Conservation (phyloP, 2,797 vertebrate genomes). For the Podarcis lilfordi region DNA sequence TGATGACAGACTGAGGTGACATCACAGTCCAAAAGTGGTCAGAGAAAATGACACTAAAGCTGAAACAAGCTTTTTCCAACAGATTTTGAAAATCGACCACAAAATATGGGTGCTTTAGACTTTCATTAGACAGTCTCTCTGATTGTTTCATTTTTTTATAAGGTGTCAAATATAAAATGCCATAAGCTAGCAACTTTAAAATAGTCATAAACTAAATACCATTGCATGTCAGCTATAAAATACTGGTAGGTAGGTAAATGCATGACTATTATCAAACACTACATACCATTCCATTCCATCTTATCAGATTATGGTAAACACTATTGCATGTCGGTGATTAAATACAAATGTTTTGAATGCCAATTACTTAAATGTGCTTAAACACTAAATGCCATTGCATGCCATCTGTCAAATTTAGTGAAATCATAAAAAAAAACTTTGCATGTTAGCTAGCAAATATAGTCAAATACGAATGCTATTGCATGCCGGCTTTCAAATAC, state of each 20-base stretch:
- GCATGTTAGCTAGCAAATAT: not conserved
- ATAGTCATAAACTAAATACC: not conserved
- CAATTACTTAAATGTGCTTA: not conserved
- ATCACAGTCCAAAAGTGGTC: not conserved
- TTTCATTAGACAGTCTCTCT: not conserved
- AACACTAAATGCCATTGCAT: not conserved
- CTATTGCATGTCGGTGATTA: not conserved
- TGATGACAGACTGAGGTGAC: not conserved
- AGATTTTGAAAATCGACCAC: not conserved
- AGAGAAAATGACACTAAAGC: not conserved
- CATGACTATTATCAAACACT: not conserved
- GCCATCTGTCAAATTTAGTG: not conserved
- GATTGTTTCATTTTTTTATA: not conserved
- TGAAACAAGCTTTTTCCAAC: not conserved
- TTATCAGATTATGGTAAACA: not conserved
- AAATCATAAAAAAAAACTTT: not conserved
- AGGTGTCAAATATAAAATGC: not conserved
- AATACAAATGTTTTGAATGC: not conserved
- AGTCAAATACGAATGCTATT: not conserved
- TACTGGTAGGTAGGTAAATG: not conserved
- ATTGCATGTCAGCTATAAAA: conserved; percentile 4
- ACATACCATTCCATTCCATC: not conserved
- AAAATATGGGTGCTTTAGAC: not conserved
- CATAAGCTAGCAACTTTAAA: not conserved
- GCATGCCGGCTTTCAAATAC: not conserved